Conservation (phyloP, 2,113 vertebrate species). For the Macquaria ambigua region DNA sequence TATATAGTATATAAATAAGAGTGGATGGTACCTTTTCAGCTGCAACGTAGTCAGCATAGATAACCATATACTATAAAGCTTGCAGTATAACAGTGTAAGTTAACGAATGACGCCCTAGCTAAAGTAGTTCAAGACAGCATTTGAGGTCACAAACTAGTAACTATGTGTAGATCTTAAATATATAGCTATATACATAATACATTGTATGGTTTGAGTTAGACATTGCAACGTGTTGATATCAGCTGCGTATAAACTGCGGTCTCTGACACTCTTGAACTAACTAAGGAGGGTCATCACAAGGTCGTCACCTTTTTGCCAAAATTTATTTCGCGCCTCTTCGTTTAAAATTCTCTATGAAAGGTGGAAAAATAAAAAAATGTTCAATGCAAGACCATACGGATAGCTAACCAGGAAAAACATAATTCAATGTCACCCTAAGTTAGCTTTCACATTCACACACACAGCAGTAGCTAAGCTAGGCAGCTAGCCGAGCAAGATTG, state of each 20-base stretch:
- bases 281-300: conserved; percentile 81
- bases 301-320: conserved; percentile 53
- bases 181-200: no score
- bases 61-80: background rate
- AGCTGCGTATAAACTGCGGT: conserved; percentile 42
- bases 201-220: background rate
- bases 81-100: background rate
- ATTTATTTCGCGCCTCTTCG: background rate
- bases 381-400: background rate
- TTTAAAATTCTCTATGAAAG: background rate
- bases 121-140: background rate
- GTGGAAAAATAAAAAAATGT: fast-evolving
- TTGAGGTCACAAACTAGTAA: no score
- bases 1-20: no score
- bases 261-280: conserved; percentile 40
- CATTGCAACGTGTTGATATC: background rate
- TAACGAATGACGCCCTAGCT: background rate
- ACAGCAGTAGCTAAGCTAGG: conserved; percentile 43
- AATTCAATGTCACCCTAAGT: conserved; percentile 69
- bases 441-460: conserved; percentile 11
- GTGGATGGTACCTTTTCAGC: background rate
- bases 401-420: background rate
- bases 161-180: background rate
- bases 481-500: background rate
- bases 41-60: background rate